phyloP scores from a whole-genome alignment of 2,888 invertebrate genomes.

The Perdita meconis region DNA sequence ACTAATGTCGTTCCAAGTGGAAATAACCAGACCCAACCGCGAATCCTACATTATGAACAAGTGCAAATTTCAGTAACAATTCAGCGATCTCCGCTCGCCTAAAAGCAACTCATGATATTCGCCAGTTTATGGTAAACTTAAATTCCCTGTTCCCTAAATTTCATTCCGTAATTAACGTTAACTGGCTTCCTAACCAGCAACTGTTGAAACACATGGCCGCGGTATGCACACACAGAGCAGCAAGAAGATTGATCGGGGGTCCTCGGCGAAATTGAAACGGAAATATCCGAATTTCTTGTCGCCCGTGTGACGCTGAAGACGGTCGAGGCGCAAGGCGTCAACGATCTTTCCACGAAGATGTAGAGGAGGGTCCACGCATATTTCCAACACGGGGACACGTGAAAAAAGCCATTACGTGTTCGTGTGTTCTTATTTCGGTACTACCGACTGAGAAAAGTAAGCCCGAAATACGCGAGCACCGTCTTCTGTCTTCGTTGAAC shows the following conservation, averaged over 20 bases:
- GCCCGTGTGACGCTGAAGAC: slow-evolving; percentile 2
- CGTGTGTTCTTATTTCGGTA: not conserved
- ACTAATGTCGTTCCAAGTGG: too few species aligned
- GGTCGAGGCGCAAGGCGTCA: not conserved
- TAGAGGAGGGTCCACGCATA: slow-evolving; percentile 16
- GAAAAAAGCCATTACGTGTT: slow-evolving; percentile 31
- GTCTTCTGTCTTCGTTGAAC: not conserved
- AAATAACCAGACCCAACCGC: not conserved
- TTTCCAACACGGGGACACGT: slow-evolving; percentile 17
- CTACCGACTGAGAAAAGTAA: slow-evolving; percentile 1
- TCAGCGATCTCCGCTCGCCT: not conserved
- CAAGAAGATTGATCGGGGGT: slow-evolving; percentile 45
- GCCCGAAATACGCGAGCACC: slow-evolving; percentile 30
- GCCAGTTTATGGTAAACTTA: too few species aligned
- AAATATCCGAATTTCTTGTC: slow-evolving; percentile 52
- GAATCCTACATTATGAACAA: not conserved
- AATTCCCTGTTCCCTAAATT: not conserved
- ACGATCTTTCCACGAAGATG: slow-evolving; percentile 13
- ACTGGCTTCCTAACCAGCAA: not conserved
- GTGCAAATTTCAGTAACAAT: not conserved
- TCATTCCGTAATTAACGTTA: not conserved
- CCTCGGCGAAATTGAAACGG: slow-evolving; percentile 51
- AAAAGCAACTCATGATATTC: not conserved
- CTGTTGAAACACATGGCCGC: not conserved
- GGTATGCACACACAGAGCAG: slow-evolving; percentile 8